These are phyloP conservation scores for Drosophila nigricruria DNA, from an alignment of 2,888 invertebrate species.

Conservation along the genomic window DNA sequence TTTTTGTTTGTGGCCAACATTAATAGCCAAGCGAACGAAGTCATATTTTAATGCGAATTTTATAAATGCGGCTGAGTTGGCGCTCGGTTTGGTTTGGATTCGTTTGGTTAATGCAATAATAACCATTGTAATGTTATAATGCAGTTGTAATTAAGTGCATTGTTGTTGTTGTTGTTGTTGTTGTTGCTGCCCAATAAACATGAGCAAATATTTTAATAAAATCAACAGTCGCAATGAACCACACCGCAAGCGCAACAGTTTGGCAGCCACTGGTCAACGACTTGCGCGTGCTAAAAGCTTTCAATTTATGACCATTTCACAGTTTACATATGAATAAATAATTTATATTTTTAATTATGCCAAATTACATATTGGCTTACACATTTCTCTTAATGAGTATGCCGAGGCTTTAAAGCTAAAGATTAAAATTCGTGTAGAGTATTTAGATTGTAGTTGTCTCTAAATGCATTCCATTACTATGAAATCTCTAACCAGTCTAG, in stretches of 20 bases:
- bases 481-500: too few species aligned
- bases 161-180: slow-evolving; percentile 31
- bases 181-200: slow-evolving; percentile 40
- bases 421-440: neutral
- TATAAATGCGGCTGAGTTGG: slow-evolving; percentile 57
- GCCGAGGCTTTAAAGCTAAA: neutral
- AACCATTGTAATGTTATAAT: slow-evolving; percentile 70
- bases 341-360: slow-evolving; percentile 50
- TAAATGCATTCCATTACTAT: too few species aligned
- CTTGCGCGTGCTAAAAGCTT: slow-evolving; percentile 33
- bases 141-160: slow-evolving; percentile 73
- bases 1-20: slow-evolving; percentile 42
- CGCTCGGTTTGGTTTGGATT: slow-evolving; percentile 20
- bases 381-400: neutral
- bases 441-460: too few species aligned
- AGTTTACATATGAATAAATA: slow-evolving; percentile 37
- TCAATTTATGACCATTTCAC: slow-evolving; percentile 50
- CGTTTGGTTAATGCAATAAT: slow-evolving; percentile 65
- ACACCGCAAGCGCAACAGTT: slow-evolving; percentile 54
- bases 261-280: slow-evolving; percentile 27
- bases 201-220: slow-evolving; percentile 63
- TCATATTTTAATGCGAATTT: slow-evolving; percentile 71
- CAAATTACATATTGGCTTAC: slow-evolving; percentile 38
- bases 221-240: slow-evolving; percentile 56
- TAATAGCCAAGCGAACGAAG: slow-evolving; percentile 52